Evolutionary conservation across 2,888 invertebrate genomes (phyloP), one percentile per base, ranked within the genome.

Genomic region (Tetragnatha montana): DNA sequence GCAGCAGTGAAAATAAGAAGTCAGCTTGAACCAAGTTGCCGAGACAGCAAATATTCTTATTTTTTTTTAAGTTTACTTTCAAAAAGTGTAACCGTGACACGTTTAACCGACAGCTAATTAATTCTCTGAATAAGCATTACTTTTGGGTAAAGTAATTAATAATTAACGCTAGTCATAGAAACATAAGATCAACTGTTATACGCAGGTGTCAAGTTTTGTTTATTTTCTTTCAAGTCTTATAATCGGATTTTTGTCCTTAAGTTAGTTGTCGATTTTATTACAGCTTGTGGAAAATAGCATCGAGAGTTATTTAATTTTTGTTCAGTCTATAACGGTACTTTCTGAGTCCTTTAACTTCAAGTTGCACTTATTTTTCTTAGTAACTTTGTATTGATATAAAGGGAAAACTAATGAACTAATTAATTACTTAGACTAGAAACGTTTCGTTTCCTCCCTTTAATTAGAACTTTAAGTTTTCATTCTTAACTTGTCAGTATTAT

Each of bases 51-150:
- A 22, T 49, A 50, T 50, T 81, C 73, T 82, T n/a, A n/a, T n/a
- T n/a, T n/a, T 82, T 82, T 60, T 82, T 82, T 51, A 82, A 73
- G 51, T 73, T 6, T 22, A 22, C 22, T 51, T 82, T 82, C 73
- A 82, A 82, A 73, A 82, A 82, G 51, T 82, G 17, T 22, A 49
- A 14, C 47, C 76, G 78, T 85, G 85, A 79, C 85, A 85, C 70
- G 70, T 85, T 85, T 85, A 85, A 78, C 50, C 21, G 85, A 78
- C 85, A 85, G 78, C 70, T 85, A 85, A 85, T 85, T 85, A 85
- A 85, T 85, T 85, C 50, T 50, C 78, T n/a, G 70, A 85, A 85
- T 85, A 78, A 78, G 85, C 78, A 78, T 68, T 85, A 85, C 78
- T 85, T 78, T 78, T 35, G 69, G 50, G 71, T 78, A 50, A 85